Conservation (phyloP, 1,140 invertebrate species). For the Saxidomus purpurata region DNA sequence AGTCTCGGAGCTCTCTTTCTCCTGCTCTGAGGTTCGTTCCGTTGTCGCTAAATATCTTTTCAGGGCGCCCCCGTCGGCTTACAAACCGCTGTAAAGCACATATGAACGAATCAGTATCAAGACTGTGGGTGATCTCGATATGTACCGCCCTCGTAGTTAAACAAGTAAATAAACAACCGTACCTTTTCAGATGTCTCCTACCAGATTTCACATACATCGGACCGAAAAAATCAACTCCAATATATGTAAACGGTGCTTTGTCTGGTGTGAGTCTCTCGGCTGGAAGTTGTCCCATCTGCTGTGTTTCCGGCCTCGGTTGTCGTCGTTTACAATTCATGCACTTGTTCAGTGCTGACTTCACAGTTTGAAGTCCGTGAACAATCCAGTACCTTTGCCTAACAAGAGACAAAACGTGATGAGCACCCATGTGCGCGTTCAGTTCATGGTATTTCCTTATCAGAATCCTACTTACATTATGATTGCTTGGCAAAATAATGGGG, state of each 20-base stretch:
- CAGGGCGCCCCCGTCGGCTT: background rate
- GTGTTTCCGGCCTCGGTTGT: background rate
- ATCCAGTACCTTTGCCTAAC: slow-evolving; percentile 57
- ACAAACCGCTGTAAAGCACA: slow-evolving; percentile 25
- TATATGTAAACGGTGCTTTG: slow-evolving; percentile 49
- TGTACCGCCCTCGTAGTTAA: slow-evolving; percentile 53
- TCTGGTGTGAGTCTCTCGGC: slow-evolving; percentile 31
- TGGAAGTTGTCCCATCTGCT: slow-evolving; percentile 54
- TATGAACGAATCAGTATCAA: slow-evolving; percentile 22
- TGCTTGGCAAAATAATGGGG: slow-evolving; percentile 46
- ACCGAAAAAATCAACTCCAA: slow-evolving; percentile 60
- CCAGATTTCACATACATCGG: slow-evolving; percentile 60
- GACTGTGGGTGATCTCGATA: slow-evolving; percentile 64
- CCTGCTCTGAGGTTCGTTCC: slow-evolving; percentile 57
- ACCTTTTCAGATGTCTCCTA: slow-evolving; percentile 51
- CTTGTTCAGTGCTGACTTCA: too few relatives aligned
- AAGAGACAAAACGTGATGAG: slow-evolving; percentile 14
- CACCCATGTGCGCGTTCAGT: slow-evolving; percentile 27
- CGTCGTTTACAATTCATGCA: slow-evolving; percentile 21
- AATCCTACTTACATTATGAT: background rate
- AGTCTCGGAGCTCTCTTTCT: slow-evolving; percentile 64
- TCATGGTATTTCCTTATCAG: slow-evolving; percentile 29
- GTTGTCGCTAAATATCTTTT: slow-evolving; percentile 4
- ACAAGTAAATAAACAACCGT: slow-evolving; percentile 67
- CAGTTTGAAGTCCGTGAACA: too few relatives aligned